Percentiles rank a stretch among this genome's conserved stretches.
phyloP scores from a whole-genome alignment of 2,888 invertebrate species.

The Lumbricus terrestris region DNA sequence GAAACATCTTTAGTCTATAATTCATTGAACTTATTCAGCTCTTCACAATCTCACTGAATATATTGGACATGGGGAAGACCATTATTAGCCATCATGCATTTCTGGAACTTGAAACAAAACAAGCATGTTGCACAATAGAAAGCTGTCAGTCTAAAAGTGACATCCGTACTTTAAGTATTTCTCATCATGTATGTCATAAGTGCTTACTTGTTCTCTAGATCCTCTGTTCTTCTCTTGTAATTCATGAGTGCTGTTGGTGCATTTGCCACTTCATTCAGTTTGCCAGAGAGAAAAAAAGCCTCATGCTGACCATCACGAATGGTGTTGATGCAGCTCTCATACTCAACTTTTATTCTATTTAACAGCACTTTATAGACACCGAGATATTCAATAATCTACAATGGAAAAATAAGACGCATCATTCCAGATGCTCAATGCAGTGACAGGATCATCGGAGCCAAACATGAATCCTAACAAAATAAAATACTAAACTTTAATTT shows the following conservation, averaged over 20 bases:
- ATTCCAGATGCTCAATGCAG: neutral
- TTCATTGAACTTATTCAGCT: neutral
- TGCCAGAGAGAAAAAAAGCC: constrained; percentile 51
- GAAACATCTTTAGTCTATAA: neutral
- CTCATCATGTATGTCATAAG: neutral
- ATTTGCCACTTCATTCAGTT: constrained; percentile 55
- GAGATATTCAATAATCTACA: constrained; percentile 55
- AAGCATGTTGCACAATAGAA: neutral
- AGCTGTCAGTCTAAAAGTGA: neutral
- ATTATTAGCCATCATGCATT: neutral
- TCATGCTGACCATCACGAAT: constrained; percentile 53
- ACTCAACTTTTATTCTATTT: constrained; percentile 54
- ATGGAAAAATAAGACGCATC: neutral
- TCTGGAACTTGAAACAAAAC: neutral
- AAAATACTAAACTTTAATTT: neutral
- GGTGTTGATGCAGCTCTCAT: constrained; percentile 56
- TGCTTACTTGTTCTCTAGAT: constrained; percentile 53
- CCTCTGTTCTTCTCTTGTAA: constrained; percentile 53
- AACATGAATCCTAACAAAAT: constrained; percentile 45
- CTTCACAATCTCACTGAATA: neutral
- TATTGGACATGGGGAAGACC: neutral
- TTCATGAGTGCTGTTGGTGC: constrained; percentile 55
- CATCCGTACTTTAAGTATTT: neutral
- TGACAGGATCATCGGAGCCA: neutral
- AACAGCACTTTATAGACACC: constrained; percentile 54